Evolutionary conservation across 2,797 vertebrate genomes (phyloP).

Genomic region (Coluber constrictor): DNA sequence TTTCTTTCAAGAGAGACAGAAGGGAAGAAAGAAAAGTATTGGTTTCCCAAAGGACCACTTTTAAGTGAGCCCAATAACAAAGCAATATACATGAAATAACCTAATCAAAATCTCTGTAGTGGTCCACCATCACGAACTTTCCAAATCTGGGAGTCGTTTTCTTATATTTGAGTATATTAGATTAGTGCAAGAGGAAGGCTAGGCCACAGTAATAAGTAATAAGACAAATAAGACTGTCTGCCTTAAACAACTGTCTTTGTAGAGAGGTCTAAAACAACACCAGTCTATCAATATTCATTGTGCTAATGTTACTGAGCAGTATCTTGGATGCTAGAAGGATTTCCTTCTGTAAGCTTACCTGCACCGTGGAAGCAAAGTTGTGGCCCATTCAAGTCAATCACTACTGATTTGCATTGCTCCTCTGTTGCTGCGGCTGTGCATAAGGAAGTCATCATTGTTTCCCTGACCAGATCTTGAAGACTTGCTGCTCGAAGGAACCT

Average conservation of each 20-base stretch:
- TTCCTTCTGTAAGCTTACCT: constrained; percentile 67
- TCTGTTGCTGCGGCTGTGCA: constrained; percentile 78
- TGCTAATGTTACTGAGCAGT: background rate
- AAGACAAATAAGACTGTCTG: background rate
- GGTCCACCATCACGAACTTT: background rate
- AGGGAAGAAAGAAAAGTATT: background rate
- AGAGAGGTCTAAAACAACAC: background rate
- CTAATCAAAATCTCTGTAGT: background rate
- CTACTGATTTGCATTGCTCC: constrained; percentile 77
- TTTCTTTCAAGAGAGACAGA: background rate
- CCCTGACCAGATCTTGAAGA: constrained; percentile 89
- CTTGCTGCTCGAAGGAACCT: constrained; percentile 94
- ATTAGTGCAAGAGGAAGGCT: background rate
- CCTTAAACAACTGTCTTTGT: background rate
- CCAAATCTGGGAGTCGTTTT: background rate
- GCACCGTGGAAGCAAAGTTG: constrained; percentile 79
- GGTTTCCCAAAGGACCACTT: background rate
- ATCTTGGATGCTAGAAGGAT: background rate
- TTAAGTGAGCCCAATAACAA: background rate
- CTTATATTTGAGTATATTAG: background rate
- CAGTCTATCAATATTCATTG: background rate
- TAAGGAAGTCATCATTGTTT: constrained; percentile 84
- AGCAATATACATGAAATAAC: background rate
- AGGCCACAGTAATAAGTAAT: too few species aligned
- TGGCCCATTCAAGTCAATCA: constrained; percentile 80